These are phyloP conservation scores for Karalla daura DNA, from an alignment of 2,797 vertebrate genomes.

Conservation along the genomic window DNA sequence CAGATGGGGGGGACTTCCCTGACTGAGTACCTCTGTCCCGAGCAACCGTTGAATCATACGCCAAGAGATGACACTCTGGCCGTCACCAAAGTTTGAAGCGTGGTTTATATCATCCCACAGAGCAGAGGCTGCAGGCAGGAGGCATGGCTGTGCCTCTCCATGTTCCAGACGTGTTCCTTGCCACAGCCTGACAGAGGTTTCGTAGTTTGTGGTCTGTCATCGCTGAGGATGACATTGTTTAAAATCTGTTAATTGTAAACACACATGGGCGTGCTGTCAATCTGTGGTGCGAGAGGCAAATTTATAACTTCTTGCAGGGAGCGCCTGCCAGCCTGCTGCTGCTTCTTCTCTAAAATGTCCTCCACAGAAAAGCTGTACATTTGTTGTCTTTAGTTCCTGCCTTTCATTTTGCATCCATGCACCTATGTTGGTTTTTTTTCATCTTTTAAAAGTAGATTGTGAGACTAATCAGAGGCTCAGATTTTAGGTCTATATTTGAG, in stretches of 20 bases:
- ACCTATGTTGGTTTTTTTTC: no score
- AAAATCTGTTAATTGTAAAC: conserved; percentile 68
- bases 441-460: background rate
- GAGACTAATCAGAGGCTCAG: background rate
- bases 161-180: conserved; percentile 16
- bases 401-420: background rate
- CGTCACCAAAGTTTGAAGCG: conserved; percentile 28
- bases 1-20: conserved; percentile 1
- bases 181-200: conserved; percentile 35
- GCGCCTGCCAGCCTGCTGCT: background rate
- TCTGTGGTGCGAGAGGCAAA: conserved; percentile 37
- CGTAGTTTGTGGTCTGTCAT: conserved; percentile 69
- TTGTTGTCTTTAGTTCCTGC: background rate
- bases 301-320: conserved; percentile 24
- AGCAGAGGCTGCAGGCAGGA: conserved; percentile 6
- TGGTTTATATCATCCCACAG: conserved; percentile 34
- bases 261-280: conserved; percentile 39
- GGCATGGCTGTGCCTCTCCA: conserved; percentile 6
- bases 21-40: background rate
- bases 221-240: conserved; percentile 56
- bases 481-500: conserved; percentile 26
- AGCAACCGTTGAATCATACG: conserved; percentile 15
- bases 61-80: conserved; percentile 32
- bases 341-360: background rate
- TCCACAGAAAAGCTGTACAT: background rate